Conservation (phyloP, 2,888 invertebrate genomes). For the Ariolimax columbianus region DNA sequence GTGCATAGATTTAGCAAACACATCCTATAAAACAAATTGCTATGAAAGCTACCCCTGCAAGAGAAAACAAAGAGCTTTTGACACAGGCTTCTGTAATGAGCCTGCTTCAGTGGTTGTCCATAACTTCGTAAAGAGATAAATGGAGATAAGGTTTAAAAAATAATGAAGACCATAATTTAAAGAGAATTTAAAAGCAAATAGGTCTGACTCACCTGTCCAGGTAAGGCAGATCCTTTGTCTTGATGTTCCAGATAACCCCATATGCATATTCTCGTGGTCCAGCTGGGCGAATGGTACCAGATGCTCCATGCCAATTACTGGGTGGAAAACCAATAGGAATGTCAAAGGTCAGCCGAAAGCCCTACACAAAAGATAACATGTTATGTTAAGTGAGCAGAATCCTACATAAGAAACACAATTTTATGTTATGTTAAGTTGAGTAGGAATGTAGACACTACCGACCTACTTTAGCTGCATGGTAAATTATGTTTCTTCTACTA, state of each 20-base stretch:
- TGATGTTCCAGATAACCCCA: conserved; percentile 40
- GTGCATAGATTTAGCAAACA: no score
- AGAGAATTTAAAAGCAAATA: neutral
- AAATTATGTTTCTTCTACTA: no score
- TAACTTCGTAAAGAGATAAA: no score
- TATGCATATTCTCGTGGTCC: conserved; percentile 29
- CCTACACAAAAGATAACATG: neutral
- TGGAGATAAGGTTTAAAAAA: no score
- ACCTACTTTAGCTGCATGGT: no score
- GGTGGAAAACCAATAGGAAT: conserved; percentile 5
- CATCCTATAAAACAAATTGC: no score
- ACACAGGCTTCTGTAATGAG: no score
- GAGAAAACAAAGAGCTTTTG: no score
- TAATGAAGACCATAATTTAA: no score
- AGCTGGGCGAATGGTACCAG: conserved; percentile 30
- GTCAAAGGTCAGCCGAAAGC: conserved; percentile 25
- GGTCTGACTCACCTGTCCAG: conserved; percentile 22
- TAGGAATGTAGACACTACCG: no score
- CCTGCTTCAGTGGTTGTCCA: no score
- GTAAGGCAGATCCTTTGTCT: conserved; percentile 11
- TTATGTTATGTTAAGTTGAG: neutral
- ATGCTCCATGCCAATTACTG: conserved; percentile 30
- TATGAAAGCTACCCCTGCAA: no score
- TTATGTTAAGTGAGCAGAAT: neutral
- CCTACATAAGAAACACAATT: neutral